Base-by-base conservation (phyloP, 1,140 invertebrate genomes). In the Oryzaephilus surinamensis region DNA sequence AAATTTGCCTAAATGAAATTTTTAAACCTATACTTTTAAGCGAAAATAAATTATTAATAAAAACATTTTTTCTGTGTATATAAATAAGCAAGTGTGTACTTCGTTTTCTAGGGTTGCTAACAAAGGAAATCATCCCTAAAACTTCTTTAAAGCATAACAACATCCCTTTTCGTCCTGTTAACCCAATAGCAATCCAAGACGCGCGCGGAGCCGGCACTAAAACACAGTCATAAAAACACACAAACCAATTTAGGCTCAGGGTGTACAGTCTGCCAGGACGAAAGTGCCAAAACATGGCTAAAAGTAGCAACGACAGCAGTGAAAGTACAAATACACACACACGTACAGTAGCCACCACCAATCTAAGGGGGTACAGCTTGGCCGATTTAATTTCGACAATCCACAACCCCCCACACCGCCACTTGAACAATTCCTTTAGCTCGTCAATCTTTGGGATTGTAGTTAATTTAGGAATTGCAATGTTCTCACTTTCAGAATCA, bases 191-290 rank as follows among this genome's bases (percentile, higher is more conserved):
- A 59, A 57, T 55, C 47, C 54, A 46, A 44, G 47, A 38, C 57
- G 57, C 55, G 55, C 51, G 48, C 53, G 52, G 57, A 46, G 47
- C 41, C 46, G 48, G 52, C 44, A 59, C 55, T 59, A 59, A 59
- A 59, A 59, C 57, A 57, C 57, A 52, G 57, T 59, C 57, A 57
- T 59, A 59, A 59, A 59, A 59, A 59, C 57, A 59, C 57, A 57
- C 57, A 59, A 58, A 59, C 57, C 57, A 59, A 59, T 59, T 59
- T 59, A 24, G 23, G 6, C 20, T n/a, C n/a, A 58, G 52, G 50
- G 45, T 43, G 50, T 54, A 54, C 52, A 54, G 52, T 52, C 47
- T 52, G 52, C 50, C 23, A 21, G 19, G 15, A 39, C 42, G 18
- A 38, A 27, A 17, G n/a, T n/a, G n/a, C n/a, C n/a, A n/a, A n/a